Percentiles rank a stretch among this genome's conserved stretches.
These are phyloP conservation scores for Athene noctua DNA, from an alignment of 2,113 vertebrate species.

Conservation along the genomic window DNA sequence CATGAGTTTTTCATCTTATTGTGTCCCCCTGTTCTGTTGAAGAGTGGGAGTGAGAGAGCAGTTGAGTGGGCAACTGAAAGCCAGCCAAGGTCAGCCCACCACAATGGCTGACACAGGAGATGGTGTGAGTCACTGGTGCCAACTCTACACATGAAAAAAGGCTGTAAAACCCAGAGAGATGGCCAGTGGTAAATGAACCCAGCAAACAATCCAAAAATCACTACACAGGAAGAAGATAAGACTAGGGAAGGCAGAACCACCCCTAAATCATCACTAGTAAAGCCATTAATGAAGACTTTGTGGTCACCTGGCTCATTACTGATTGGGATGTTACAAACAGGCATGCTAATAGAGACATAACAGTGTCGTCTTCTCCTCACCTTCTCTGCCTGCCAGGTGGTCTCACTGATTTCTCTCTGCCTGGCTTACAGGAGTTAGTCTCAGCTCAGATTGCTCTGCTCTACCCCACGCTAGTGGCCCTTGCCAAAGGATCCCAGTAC, in stretches of 20 bases:
- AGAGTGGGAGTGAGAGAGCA: neutral
- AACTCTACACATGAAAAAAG: neutral
- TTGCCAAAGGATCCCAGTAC: neutral
- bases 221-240: neutral
- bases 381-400: neutral
- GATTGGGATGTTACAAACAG: neutral
- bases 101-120: neutral
- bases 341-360: neutral
- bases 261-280: neutral
- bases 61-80: neutral
- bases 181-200: neutral
- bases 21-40: neutral
- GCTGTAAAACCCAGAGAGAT: neutral
- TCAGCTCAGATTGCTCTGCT: neutral
- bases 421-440: neutral
- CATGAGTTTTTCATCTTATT: neutral
- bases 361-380: neutral
- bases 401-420: neutral
- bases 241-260: neutral
- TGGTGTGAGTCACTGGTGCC: neutral
- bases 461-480: neutral
- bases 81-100: neutral
- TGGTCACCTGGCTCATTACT: neutral
- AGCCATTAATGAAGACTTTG: neutral
- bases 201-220: neutral